These are phyloP conservation scores for Odontothrips loti DNA, from an alignment of 2,888 invertebrate genomes.

Conservation along the genomic window DNA sequence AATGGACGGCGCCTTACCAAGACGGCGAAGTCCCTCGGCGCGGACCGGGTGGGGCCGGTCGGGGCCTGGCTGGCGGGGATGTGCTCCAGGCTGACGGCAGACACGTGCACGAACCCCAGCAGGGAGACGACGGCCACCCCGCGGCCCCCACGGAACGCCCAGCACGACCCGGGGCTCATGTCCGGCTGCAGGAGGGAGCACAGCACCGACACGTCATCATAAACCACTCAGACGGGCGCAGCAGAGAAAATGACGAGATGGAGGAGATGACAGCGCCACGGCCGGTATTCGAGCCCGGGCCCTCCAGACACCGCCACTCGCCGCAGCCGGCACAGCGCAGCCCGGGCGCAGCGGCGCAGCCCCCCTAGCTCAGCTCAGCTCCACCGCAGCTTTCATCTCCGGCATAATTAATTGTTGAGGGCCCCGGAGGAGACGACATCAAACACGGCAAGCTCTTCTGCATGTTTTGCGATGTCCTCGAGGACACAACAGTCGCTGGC, in stretches of 20 bases:
- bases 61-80: constrained; percentile 51
- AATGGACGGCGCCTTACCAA: not conserved
- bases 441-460: not conserved
- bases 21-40: constrained; percentile 47
- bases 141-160: constrained; percentile 53
- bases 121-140: constrained; percentile 53
- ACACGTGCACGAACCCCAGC: constrained; percentile 47
- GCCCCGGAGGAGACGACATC: not conserved
- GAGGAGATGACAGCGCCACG: not conserved
- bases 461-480: no score
- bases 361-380: no score
- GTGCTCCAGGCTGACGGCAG: constrained; percentile 54
- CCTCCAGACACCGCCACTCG: no score
- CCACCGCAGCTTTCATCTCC: no score
- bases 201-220: no score
- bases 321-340: no score
- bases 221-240: no score
- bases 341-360: no score
- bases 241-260: no score
- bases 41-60: constrained; percentile 51
- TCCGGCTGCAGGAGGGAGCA: constrained; percentile 33
- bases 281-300: not conserved
- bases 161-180: constrained; percentile 54
- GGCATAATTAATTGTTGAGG: no score
- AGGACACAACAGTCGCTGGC: no score